A percentile compares a stretch with the other conserved stretches of the same genome.
Conservation (phyloP, 2,888 invertebrate species). For the Eueremaeus valkanovi region DNA sequence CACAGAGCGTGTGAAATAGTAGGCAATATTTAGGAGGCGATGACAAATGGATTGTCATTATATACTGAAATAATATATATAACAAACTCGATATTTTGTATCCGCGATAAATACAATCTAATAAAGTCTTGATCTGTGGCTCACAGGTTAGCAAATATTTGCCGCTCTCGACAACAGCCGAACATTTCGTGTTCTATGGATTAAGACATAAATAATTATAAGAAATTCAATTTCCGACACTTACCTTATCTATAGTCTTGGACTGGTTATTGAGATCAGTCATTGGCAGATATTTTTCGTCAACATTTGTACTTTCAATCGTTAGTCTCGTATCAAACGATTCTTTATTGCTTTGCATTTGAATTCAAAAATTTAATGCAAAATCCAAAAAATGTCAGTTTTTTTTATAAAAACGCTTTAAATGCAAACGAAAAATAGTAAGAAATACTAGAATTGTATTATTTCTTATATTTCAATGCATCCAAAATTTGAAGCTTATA, state of each 20-base stretch:
- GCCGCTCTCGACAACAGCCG: background rate
- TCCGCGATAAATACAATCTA: slow-evolving; percentile 40
- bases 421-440: too few species aligned
- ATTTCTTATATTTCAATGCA: too few species aligned
- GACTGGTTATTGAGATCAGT: slow-evolving; percentile 28
- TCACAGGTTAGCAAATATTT: slow-evolving; percentile 37
- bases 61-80: background rate
- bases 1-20: too few species aligned
- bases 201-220: background rate
- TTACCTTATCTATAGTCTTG: background rate
- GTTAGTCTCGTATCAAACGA: background rate
- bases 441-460: too few species aligned
- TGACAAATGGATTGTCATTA: background rate
- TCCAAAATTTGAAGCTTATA: too few species aligned
- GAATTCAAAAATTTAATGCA: too few species aligned
- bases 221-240: background rate
- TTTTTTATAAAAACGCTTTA: too few species aligned
- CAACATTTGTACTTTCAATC: background rate
- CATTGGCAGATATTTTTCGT: slow-evolving; percentile 4
- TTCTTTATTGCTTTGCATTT: background rate
- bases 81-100: slow-evolving; percentile 35
- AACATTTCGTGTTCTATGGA: background rate
- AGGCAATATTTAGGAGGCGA: too few species aligned
- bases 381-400: too few species aligned
- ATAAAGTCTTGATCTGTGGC: slow-evolving; percentile 35